Conservation (phyloP, 2,113 vertebrate species). For the Pongo abelii region DNA sequence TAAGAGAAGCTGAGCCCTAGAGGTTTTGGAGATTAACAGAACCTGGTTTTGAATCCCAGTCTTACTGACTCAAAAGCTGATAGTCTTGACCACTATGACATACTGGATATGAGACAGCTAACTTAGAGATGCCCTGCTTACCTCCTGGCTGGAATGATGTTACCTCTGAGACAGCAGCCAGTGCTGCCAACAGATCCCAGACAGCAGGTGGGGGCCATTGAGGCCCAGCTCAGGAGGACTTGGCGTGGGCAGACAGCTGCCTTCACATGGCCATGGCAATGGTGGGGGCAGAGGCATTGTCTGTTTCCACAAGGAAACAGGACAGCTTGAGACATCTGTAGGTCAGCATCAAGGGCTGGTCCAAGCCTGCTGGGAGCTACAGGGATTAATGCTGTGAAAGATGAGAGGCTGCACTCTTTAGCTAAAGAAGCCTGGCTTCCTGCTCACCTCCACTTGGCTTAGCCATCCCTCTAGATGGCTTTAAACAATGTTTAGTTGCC, state of each 20-base stretch:
- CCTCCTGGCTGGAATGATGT: not conserved
- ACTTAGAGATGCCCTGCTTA: not conserved
- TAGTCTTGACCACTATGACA: not conserved
- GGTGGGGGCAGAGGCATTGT: not conserved
- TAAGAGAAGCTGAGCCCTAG: not conserved
- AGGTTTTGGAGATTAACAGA: not conserved
- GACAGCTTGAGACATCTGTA: not conserved
- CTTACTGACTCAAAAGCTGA: not conserved
- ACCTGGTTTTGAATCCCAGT: not conserved
- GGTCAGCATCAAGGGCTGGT: not conserved
- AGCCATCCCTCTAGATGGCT: not conserved
- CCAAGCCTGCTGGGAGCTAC: not conserved
- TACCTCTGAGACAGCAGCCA: not conserved
- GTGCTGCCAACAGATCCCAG: not conserved
- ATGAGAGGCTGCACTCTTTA: not conserved
- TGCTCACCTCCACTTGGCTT: not conserved
- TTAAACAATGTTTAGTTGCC: not conserved
- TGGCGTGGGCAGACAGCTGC: accelerated
- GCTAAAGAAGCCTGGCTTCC: not conserved
- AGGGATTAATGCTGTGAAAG: not conserved
- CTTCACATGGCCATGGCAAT: no score
- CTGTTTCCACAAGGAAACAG: not conserved
- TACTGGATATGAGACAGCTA: not conserved
- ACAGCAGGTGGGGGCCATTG: not conserved
- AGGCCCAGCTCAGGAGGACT: not conserved